phyloP scores from a whole-genome alignment of 2,888 invertebrate genomes.

The Drosophila sordidapex region DNA sequence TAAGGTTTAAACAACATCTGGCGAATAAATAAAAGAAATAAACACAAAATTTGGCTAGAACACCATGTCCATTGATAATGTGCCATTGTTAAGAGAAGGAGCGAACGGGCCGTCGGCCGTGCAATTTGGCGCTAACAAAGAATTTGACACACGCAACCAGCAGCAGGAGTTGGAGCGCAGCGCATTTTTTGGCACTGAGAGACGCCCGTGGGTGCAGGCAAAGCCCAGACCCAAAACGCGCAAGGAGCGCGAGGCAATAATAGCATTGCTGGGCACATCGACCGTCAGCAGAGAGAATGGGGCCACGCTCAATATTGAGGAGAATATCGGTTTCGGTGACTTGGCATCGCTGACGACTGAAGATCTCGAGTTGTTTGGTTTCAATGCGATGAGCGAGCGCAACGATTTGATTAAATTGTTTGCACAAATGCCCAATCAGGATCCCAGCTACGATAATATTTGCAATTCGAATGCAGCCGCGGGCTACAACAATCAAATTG shows the following conservation, averaged over 20 bases:
- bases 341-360: slow-evolving; percentile 73
- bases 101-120: slow-evolving; percentile 47
- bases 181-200: slow-evolving; percentile 63
- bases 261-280: slow-evolving; percentile 49
- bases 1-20: slow-evolving; percentile 31
- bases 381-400: slow-evolving; percentile 63
- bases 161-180: slow-evolving; percentile 62
- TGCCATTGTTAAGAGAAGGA: slow-evolving; percentile 15
- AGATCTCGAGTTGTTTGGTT: slow-evolving; percentile 80
- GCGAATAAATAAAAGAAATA: slow-evolving; percentile 3
- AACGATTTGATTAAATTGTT: slow-evolving; percentile 74
- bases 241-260: slow-evolving; percentile 66
- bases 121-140: slow-evolving; percentile 66
- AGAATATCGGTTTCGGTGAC: slow-evolving; percentile 79
- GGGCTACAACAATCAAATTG: slow-evolving; percentile 76
- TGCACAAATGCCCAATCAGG: slow-evolving; percentile 77
- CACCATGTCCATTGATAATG: slow-evolving; percentile 54
- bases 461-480: slow-evolving; percentile 62
- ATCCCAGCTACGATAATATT: slow-evolving; percentile 75
- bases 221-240: slow-evolving; percentile 23
- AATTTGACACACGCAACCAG: slow-evolving; percentile 64
- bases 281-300: slow-evolving; percentile 23
- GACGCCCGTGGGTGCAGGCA: slow-evolving; percentile 54
- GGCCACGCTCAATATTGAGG: slow-evolving; percentile 69
- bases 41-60: neutral